phyloP scores from a whole-genome alignment of 2,888 invertebrate genomes.

The Drepanosiphum platanoidis region DNA sequence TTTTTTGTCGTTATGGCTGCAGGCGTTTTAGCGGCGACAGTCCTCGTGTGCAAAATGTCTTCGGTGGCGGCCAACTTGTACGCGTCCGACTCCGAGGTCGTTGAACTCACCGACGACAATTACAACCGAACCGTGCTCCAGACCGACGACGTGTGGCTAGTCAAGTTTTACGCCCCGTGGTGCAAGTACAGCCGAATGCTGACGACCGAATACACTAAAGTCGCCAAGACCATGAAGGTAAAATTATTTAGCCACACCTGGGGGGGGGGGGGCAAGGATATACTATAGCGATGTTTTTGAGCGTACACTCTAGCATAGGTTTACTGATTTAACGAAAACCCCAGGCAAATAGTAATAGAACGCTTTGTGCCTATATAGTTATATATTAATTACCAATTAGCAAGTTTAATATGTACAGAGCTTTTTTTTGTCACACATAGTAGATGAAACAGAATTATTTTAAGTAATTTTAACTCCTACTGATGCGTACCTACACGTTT shows the following conservation, averaged over 20 bases:
- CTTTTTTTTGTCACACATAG: too few relatives aligned
- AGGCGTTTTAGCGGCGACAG: neutral
- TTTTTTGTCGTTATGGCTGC: too few relatives aligned
- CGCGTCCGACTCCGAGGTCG: constrained; percentile 74
- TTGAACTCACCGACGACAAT: constrained; percentile 84
- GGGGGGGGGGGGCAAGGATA: too few relatives aligned
- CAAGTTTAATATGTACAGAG: neutral
- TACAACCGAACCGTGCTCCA: constrained; percentile 81
- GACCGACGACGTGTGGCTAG: constrained; percentile 89
- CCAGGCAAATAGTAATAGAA: too few relatives aligned
- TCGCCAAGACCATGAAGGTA: constrained; percentile 90
- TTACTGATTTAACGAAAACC: too few relatives aligned
- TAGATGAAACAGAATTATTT: neutral
- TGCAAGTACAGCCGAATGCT: constrained; percentile 85
- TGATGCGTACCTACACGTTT: too few relatives aligned
- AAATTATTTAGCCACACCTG: too few relatives aligned
- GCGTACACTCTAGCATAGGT: too few relatives aligned
- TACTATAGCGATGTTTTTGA: too few relatives aligned
- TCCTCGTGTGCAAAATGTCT: neutral
- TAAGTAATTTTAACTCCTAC: too few relatives aligned
- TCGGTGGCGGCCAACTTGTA: neutral
- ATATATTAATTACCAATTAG: neutral
- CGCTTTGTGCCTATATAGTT: neutral
- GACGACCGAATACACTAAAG: constrained; percentile 92
- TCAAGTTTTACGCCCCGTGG: constrained; percentile 97